A percentile compares a stretch with the other conserved stretches of the same genome.
These are phyloP conservation scores for Crossocerus cetratus DNA, from an alignment of 2,888 invertebrate species.

Conservation along the genomic window DNA sequence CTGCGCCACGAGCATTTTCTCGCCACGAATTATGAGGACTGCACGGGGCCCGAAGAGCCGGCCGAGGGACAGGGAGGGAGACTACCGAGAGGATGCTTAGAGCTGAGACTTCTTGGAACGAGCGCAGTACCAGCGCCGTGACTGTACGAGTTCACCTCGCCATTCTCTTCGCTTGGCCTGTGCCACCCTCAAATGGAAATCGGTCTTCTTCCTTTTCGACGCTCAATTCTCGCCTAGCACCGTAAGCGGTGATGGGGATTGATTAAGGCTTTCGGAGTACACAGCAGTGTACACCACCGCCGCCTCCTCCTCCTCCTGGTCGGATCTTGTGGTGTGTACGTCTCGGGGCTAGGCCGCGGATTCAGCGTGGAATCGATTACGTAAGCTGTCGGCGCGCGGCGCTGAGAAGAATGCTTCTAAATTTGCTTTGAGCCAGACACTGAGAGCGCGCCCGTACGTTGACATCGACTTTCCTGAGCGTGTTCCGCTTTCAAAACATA, in stretches of 20 bases:
- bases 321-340: background rate
- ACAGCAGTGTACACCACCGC: background rate
- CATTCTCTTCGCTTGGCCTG: background rate
- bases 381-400: conserved; percentile 33
- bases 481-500: conserved; percentile 53
- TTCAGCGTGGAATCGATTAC: conserved; percentile 36
- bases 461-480: conserved; percentile 46
- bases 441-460: conserved; percentile 38
- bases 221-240: background rate
- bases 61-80: background rate
- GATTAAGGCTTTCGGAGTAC: background rate
- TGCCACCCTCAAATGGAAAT: background rate
- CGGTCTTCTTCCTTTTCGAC: background rate
- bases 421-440: conserved; percentile 49
- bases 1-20: background rate
- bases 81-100: background rate
- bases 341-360: background rate
- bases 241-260: background rate
- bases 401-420: conserved; percentile 55
- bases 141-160: background rate
- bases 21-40: background rate
- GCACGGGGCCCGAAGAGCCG: background rate
- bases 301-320: background rate
- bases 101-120: background rate
- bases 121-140: background rate